Evolutionary conservation across 1,140 invertebrate genomes (phyloP).

Genomic region (Rhopalosiphum padi): DNA sequence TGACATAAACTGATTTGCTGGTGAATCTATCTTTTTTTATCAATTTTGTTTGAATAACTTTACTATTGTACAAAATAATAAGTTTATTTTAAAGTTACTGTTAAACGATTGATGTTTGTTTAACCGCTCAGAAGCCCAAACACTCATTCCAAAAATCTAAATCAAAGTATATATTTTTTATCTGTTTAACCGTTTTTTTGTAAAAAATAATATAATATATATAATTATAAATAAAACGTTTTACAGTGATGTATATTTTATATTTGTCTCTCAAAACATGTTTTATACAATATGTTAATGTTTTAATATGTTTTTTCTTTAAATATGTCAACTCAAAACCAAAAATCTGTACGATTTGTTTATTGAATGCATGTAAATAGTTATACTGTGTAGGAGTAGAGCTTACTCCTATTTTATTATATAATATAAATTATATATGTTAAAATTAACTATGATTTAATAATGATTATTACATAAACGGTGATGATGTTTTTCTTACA

Average conservation of each 20-base stretch:
- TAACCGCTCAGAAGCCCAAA: constrained; percentile 5
- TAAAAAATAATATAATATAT: background rate
- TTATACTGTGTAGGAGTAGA: background rate
- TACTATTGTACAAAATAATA: background rate
- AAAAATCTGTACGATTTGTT: background rate
- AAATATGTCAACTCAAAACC: constrained; percentile 2
- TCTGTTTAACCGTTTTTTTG: constrained; percentile 26
- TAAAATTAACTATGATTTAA: constrained; percentile 1
- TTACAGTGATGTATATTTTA: background rate
- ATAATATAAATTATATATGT: constrained; percentile 32
- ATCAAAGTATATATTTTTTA: constrained; percentile 37
- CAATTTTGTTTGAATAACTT: background rate
- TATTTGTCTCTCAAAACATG: constrained; percentile 24
- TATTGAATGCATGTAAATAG: constrained; percentile 43
- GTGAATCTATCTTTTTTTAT: background rate
- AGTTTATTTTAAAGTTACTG: constrained; percentile 15
- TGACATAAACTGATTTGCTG: background rate
- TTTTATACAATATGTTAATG: constrained; percentile 35
- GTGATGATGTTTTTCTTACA: constrained; percentile 51
- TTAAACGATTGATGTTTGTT: background rate
- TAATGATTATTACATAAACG: constrained; percentile 11
- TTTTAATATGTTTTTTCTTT: constrained; percentile 5
- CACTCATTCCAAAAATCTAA: constrained; percentile 35
- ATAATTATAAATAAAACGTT: constrained; percentile 28
- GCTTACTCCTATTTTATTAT: constrained; percentile 38